These are phyloP conservation scores for Amphilophus citrinellus DNA, from an alignment of 2,113 vertebrate species.

Conservation along the genomic window DNA sequence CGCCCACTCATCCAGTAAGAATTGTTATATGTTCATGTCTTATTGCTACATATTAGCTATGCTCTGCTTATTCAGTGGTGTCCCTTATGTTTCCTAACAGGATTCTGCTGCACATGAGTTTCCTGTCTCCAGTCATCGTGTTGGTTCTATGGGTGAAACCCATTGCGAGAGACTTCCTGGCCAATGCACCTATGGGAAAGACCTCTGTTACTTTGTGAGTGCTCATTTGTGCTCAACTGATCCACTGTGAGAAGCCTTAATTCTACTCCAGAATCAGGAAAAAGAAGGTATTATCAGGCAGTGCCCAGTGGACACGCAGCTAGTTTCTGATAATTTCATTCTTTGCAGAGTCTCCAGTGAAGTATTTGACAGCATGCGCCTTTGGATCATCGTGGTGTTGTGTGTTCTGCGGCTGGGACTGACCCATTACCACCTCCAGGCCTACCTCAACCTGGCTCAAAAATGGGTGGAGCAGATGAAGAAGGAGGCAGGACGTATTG, in stretches of 20 bases:
- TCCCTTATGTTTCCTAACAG: slow-evolving; percentile 61
- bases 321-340: rapidly evolving
- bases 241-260: not conserved
- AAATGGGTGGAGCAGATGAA: slow-evolving; percentile 91
- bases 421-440: slow-evolving; percentile 91
- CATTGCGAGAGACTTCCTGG: slow-evolving; percentile 90
- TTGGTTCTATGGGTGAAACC: slow-evolving; percentile 92
- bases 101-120: slow-evolving; percentile 88
- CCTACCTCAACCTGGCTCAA: slow-evolving; percentile 91
- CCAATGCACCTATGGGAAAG: slow-evolving; percentile 85
- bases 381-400: slow-evolving; percentile 87
- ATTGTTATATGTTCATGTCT: not conserved
- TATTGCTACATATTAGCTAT: not conserved
- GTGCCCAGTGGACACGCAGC: no score
- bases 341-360: slow-evolving; percentile 84
- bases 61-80: not conserved
- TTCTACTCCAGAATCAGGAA: not conserved
- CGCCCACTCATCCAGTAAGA: slow-evolving; percentile 88
- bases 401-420: slow-evolving; percentile 85
- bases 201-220: slow-evolving; percentile 86
- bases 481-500: slow-evolving; percentile 89
- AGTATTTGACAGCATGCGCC: slow-evolving; percentile 84
- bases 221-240: not conserved
- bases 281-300: not conserved
- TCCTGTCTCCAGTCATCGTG: slow-evolving; percentile 89